Conservation (phyloP, 64 coral and sea anemone species). For the Acropora tenuis region DNA sequence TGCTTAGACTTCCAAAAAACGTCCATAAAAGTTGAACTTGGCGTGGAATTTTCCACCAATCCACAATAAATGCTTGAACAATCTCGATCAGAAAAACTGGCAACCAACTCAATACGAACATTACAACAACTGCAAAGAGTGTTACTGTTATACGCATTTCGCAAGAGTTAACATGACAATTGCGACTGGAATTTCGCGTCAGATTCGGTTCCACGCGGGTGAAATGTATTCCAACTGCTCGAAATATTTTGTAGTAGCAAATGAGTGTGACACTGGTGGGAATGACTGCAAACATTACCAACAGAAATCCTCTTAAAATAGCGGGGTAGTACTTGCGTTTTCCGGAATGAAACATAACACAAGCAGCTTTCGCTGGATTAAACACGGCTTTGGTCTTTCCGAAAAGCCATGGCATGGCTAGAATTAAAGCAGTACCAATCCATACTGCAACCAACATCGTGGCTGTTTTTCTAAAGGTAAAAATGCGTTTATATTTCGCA, state of each 20-base stretch:
- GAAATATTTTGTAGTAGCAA: conserved; percentile 69
- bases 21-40: conserved; percentile 68
- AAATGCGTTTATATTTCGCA: conserved; percentile 32
- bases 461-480: conserved; percentile 58
- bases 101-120: conserved; percentile 60
- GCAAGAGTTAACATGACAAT: background rate
- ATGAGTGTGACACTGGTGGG: conserved; percentile 46
- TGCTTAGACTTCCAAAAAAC: conserved; percentile 56
- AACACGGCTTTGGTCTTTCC: conserved; percentile 25
- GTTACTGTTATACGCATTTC: conserved; percentile 68
- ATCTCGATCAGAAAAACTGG: conserved; percentile 59
- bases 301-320: conserved; percentile 1
- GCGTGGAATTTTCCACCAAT: conserved; percentile 43
- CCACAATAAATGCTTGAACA: conserved; percentile 26
- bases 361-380: conserved; percentile 55
- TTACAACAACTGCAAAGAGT: conserved; percentile 49
- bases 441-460: conserved; percentile 21
- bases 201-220: conserved; percentile 25
- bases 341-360: conserved; percentile 57
- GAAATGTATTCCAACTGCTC: conserved; percentile 44
- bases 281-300: conserved; percentile 44
- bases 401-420: background rate
- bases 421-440: conserved; percentile 18
- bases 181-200: background rate
- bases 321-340: conserved; percentile 18